phyloP scores from a whole-genome alignment of 2,888 invertebrate genomes.

The Cistogaster globosa region DNA sequence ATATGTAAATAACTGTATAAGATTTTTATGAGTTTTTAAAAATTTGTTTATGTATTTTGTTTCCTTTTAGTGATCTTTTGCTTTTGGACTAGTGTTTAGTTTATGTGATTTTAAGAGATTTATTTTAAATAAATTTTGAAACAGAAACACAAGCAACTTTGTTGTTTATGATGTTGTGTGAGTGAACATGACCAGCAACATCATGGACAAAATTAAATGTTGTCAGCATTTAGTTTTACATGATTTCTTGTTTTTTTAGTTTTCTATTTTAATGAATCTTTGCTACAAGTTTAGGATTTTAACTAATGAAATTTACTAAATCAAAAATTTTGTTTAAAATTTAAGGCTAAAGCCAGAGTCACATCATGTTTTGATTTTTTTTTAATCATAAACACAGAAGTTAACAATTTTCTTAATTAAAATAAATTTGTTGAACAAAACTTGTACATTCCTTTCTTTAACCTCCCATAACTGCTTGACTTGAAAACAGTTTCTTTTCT shows the following conservation, averaged over 20 bases:
- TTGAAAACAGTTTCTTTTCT: neutral
- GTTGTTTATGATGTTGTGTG: slow-evolving; percentile 16
- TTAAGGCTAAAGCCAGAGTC: neutral
- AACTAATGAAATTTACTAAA: slow-evolving; percentile 8
- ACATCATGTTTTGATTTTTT: neutral
- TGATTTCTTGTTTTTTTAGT: slow-evolving; percentile 6
- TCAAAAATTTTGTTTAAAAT: neutral
- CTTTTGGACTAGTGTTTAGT: slow-evolving; percentile 58
- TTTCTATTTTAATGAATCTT: slow-evolving; percentile 31
- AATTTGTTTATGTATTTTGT: slow-evolving; percentile 7
- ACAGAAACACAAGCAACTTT: slow-evolving; percentile 13
- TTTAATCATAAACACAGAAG: no score
- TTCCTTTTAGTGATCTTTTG: slow-evolving; percentile 68
- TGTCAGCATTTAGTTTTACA: slow-evolving; percentile 53
- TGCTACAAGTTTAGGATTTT: slow-evolving; percentile 19
- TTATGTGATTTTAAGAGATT: slow-evolving; percentile 62
- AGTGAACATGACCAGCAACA: neutral
- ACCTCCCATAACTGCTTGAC: neutral
- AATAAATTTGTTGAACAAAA: neutral
- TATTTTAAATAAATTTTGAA: slow-evolving; percentile 50
- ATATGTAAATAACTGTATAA: neutral
- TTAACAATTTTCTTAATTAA: no score
- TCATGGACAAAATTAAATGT: slow-evolving; percentile 31
- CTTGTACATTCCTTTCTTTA: neutral
- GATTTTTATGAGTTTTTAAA: slow-evolving; percentile 33